A percentile compares a stretch with the other conserved stretches of the same genome.
phyloP scores from a whole-genome alignment of 2,888 invertebrate species.

The Pheosia gnoma region DNA sequence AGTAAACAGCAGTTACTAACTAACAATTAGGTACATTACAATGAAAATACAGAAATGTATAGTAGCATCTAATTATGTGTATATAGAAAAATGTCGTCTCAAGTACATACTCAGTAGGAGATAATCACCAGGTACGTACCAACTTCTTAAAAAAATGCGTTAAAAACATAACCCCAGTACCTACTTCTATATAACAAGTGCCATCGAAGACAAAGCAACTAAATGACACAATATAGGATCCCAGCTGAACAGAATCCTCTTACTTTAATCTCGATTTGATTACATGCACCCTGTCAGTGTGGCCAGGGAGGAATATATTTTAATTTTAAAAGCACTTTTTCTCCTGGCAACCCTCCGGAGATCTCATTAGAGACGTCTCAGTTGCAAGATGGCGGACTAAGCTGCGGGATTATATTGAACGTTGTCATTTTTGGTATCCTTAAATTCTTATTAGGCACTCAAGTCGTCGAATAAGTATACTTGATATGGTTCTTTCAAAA shows the following conservation, averaged over 20 bases:
- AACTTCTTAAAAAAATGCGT: too few species aligned
- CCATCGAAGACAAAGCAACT: constrained; percentile 32
- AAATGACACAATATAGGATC: constrained; percentile 49
- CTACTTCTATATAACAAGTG: neutral
- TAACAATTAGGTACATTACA: too few species aligned
- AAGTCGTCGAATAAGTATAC: constrained; percentile 7
- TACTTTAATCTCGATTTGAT: constrained; percentile 69
- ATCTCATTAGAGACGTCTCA: constrained; percentile 62
- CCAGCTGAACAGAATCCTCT: constrained; percentile 54
- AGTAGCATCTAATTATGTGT: too few species aligned
- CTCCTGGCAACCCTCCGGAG: constrained; percentile 54
- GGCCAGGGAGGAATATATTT: constrained; percentile 57
- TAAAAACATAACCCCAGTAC: too few species aligned
- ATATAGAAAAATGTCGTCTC: too few species aligned
- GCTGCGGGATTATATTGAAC: constrained; percentile 13
- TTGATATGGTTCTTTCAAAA: neutral
- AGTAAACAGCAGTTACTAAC: too few species aligned
- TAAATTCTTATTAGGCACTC: constrained; percentile 6
- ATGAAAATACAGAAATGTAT: too few species aligned
- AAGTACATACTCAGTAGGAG: too few species aligned
- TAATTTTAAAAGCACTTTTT: constrained; percentile 68
- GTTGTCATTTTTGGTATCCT: constrained; percentile 5
- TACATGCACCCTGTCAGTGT: constrained; percentile 38
- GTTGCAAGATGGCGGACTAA: constrained; percentile 24
- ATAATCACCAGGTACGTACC: too few species aligned